phyloP scores from a whole-genome alignment of 2,797 vertebrate genomes.

The Sebastes iracundus region DNA sequence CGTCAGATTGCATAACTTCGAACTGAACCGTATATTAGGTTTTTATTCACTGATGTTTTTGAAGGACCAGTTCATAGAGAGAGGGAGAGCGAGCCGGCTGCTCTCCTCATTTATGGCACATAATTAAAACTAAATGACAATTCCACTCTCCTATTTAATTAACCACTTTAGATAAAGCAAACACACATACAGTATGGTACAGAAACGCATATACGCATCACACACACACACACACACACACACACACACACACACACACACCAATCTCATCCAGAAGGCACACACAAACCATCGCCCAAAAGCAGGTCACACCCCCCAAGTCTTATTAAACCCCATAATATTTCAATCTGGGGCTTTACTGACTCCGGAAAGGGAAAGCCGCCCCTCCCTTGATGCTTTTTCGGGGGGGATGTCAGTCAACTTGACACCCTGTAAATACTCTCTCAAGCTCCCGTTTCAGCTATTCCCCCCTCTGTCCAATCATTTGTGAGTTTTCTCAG shows the following conservation, averaged over 20 bases:
- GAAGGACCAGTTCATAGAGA: constrained; percentile 76
- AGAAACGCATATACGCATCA: constrained; percentile 40
- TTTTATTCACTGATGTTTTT: constrained; percentile 77
- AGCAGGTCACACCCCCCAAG: constrained; percentile 68
- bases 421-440: constrained; percentile 79
- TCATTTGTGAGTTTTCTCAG: constrained; percentile 81
- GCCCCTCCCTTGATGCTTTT: constrained; percentile 58
- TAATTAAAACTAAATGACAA: constrained; percentile 86
- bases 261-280: constrained; percentile 26
- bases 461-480: constrained; percentile 67
- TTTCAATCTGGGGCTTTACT: constrained; percentile 74
- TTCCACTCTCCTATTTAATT: constrained; percentile 82
- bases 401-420: constrained; percentile 70
- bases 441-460: constrained; percentile 71
- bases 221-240: constrained; percentile 23
- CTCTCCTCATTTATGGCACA: constrained; percentile 79
- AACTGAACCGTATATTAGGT: constrained; percentile 72
- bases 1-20: constrained; percentile 80
- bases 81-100: constrained; percentile 57
- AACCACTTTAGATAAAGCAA: constrained; percentile 81
- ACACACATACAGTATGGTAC: constrained; percentile 65
- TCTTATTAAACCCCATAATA: constrained; percentile 76
- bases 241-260: constrained; percentile 5
- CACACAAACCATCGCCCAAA: constrained; percentile 42
- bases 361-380: constrained; percentile 59